A percentile compares a stretch with the other conserved stretches of the same genome.
phyloP scores from a whole-genome alignment of 2,888 invertebrate species.

The Pyrochroa serraticornis region DNA sequence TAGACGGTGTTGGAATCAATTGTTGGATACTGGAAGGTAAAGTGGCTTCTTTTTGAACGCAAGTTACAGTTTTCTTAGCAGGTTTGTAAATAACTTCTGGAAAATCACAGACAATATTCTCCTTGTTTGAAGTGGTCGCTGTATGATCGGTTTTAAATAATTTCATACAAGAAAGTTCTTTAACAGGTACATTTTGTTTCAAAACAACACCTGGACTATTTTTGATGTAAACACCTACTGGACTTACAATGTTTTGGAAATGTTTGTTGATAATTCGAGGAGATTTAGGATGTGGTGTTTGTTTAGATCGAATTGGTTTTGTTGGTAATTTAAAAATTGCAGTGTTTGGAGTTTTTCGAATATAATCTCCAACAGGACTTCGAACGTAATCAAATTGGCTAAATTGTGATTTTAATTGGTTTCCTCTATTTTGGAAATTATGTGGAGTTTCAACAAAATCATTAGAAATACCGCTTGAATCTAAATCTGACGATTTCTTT shows the following conservation, averaged over 20 bases:
- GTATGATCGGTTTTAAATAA: not conserved
- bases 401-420: not conserved
- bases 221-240: slow-evolving; percentile 29
- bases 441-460: no score
- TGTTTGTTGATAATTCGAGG: not conserved
- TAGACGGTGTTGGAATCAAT: slow-evolving; percentile 1
- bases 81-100: slow-evolving; percentile 19
- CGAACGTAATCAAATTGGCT: slow-evolving; percentile 16
- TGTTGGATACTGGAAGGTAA: slow-evolving; percentile 14
- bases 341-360: slow-evolving; percentile 6
- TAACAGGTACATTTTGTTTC: slow-evolving; percentile 19
- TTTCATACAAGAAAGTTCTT: not conserved
- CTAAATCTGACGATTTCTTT: not conserved
- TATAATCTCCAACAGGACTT: slow-evolving; percentile 27
- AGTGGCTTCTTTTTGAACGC: not conserved
- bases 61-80: slow-evolving; percentile 5
- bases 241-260: slow-evolving; percentile 17
- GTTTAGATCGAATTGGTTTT: slow-evolving; percentile 9
- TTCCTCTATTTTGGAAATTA: no score
- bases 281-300: slow-evolving; percentile 3
- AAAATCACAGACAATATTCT: not conserved
- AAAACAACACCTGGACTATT: slow-evolving; percentile 23
- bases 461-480: not conserved
- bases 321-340: slow-evolving; percentile 21
- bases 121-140: not conserved